Conservation (phyloP, 2,113 vertebrate genomes). For the Saimiri boliviensis region DNA sequence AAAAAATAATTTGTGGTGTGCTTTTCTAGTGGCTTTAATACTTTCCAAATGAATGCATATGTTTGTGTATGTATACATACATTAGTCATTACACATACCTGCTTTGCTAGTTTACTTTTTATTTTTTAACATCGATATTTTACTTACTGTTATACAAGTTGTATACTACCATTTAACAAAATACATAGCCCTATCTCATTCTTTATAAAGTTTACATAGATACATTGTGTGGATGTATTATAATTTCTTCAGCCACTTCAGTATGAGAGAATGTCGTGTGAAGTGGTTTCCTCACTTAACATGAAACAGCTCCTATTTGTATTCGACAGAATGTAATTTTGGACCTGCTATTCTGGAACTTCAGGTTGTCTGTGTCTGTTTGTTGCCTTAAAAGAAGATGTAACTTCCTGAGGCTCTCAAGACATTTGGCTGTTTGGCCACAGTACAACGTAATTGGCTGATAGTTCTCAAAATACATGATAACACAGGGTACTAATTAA, state of each 20-base stretch:
- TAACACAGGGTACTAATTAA: not conserved
- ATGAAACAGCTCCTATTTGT: not conserved
- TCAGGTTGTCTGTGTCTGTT: not conserved
- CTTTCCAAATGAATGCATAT: not conserved
- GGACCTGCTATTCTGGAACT: not conserved
- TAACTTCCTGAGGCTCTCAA: not conserved
- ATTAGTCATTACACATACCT: not conserved
- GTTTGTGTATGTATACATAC: not conserved
- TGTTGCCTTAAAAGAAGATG: not conserved
- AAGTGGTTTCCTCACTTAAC: not conserved
- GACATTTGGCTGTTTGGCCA: not conserved
- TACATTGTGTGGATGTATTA: accelerated
- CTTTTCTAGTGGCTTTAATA: not conserved
- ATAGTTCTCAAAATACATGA: not conserved
- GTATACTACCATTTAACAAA: not conserved
- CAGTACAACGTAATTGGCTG: not conserved
- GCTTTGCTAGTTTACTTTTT: not conserved
- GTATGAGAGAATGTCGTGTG: not conserved
- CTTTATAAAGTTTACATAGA: not conserved
- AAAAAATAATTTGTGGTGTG: not conserved
- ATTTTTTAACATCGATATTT: not conserved
- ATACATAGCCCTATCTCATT: not conserved
- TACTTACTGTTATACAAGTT: not conserved
- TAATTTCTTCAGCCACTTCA: not conserved
- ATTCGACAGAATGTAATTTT: not conserved